Percentiles rank a stretch among this genome's conserved stretches.
Conservation (phyloP, 2,113 vertebrate genomes). For the Hipposideros armiger region DNA sequence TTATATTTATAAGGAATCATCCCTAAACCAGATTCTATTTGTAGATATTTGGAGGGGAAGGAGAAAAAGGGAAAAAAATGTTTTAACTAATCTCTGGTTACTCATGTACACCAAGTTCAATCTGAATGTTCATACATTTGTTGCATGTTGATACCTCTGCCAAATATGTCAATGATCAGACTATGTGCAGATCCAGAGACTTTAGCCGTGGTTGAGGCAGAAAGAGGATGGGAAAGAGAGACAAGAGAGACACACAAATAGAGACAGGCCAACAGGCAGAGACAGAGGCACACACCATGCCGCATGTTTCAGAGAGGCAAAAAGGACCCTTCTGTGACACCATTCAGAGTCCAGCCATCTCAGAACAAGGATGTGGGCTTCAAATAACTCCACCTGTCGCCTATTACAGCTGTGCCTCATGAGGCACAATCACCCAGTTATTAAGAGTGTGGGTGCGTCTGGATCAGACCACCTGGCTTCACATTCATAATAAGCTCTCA, state of each 20-base stretch:
- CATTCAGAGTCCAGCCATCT: neutral
- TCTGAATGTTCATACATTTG: conserved; percentile 70
- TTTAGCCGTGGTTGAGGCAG: neutral
- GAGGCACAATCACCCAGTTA: neutral
- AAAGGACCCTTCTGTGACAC: neutral
- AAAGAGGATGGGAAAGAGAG: neutral
- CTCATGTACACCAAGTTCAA: conserved; percentile 52
- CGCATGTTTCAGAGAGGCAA: neutral
- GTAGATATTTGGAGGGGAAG: neutral
- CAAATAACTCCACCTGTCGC: neutral
- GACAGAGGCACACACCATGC: neutral
- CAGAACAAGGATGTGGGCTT: neutral
- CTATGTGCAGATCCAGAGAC: neutral
- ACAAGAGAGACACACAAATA: neutral
- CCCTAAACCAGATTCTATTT: conserved; percentile 31
- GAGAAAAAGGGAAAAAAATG: conserved; percentile 27
- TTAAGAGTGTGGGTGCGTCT: neutral
- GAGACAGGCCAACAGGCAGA: neutral
- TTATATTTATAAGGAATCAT: conserved; percentile 59
- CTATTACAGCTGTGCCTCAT: neutral
- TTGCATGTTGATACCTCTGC: conserved; percentile 7
- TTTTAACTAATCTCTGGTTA: conserved; percentile 73
- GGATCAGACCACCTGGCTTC: neutral
- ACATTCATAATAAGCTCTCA: neutral
- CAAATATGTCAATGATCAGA: conserved; percentile 39